These are phyloP conservation scores for Orthonevra nobilis DNA, from an alignment of 2,888 invertebrate species.

Conservation along the genomic window DNA sequence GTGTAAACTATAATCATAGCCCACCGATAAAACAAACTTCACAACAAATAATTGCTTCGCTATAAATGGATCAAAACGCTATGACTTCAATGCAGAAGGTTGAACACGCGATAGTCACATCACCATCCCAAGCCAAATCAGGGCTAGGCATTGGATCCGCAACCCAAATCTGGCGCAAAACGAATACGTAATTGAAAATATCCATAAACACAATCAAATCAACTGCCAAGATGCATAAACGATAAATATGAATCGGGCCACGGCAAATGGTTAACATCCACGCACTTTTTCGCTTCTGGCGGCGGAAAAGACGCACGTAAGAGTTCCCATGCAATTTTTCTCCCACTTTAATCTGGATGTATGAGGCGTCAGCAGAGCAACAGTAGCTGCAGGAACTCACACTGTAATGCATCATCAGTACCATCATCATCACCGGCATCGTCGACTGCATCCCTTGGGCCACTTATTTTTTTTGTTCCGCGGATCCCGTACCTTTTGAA, in stretches of 20 bases:
- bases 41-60: constrained; percentile 30
- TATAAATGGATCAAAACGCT: constrained; percentile 55
- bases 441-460: constrained; percentile 33
- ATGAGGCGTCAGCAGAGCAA: constrained; percentile 32
- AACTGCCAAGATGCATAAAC: constrained; percentile 16
- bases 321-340: constrained; percentile 53
- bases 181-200: constrained; percentile 18
- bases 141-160: too few species aligned
- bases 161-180: too few species aligned
- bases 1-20: neutral
- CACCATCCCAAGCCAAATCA: constrained; percentile 38
- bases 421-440: constrained; percentile 14
- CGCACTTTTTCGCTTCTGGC: constrained; percentile 59
- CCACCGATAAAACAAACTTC: neutral
- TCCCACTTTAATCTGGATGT: constrained; percentile 55
- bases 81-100: constrained; percentile 17
- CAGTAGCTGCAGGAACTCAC: constrained; percentile 47
- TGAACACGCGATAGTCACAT: constrained; percentile 51
- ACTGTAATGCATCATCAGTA: constrained; percentile 46
- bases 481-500: constrained; percentile 23
- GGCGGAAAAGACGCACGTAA: constrained; percentile 5
- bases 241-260: constrained; percentile 49
- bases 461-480: neutral
- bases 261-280: constrained; percentile 50
- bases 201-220: constrained; percentile 31